Evolutionary conservation across 2,113 vertebrate genomes (phyloP).

Genomic region (Spheniscus mendiculus): DNA sequence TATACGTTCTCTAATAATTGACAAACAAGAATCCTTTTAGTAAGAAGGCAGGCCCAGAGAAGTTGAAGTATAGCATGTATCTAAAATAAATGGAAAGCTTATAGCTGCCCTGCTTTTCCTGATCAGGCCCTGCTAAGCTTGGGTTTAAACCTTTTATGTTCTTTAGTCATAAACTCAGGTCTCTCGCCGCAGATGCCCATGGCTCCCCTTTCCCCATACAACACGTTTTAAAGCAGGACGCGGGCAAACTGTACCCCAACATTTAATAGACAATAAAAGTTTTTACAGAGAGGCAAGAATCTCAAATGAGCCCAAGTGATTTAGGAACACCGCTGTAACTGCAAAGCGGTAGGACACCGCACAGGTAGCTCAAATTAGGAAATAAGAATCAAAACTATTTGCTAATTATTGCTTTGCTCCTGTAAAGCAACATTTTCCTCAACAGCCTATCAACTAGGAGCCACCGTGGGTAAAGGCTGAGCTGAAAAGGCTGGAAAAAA

Average conservation of each 20-base stretch:
- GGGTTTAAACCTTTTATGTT: not conserved
- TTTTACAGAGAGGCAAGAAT: not conserved
- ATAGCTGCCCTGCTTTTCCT: not conserved
- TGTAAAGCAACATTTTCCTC: not conserved
- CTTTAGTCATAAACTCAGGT: not conserved
- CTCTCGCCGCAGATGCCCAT: not conserved
- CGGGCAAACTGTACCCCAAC: not conserved
- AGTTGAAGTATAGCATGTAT: not conserved
- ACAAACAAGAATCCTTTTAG: rapidly evolving
- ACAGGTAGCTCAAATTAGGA: not conserved
- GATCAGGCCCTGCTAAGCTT: not conserved
- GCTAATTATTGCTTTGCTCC: not conserved
- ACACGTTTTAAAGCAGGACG: not conserved
- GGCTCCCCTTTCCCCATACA: not conserved
- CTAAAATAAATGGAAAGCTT: not conserved
- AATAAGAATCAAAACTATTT: not conserved
- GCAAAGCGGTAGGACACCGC: not conserved
- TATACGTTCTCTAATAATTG: not conserved
- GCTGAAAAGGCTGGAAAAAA: not conserved
- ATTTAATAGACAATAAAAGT: not conserved
- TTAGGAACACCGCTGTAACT: not conserved
- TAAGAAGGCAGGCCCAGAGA: not conserved
- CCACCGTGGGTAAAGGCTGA: not conserved
- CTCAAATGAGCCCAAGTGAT: not conserved
- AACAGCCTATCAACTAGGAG: not conserved